A percentile compares a stretch with the other conserved stretches of the same genome.
phyloP scores from a whole-genome alignment of 1,140 invertebrate species.

The Micrasema longulum region DNA sequence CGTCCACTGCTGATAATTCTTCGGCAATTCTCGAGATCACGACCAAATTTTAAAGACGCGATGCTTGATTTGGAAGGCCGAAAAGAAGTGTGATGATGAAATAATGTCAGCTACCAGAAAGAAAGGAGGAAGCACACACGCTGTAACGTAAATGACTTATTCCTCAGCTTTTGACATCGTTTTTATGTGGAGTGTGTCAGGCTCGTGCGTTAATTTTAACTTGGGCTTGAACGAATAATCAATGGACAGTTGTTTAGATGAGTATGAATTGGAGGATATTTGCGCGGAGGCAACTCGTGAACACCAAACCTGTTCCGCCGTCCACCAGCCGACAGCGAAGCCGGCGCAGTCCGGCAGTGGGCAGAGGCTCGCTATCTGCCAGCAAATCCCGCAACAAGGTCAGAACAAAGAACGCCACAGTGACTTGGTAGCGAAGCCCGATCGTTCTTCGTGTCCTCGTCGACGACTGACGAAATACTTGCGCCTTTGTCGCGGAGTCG shows the following conservation, averaged over 20 bases:
- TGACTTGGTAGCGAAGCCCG: background rate
- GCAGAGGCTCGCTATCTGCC: background rate
- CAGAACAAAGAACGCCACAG: conserved; percentile 3
- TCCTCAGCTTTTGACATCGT: background rate
- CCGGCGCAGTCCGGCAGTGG: background rate
- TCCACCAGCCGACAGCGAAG: too few species aligned
- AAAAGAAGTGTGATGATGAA: too few species aligned
- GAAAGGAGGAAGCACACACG: too few species aligned
- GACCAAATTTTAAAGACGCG: too few species aligned
- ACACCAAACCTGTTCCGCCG: conserved; percentile 24
- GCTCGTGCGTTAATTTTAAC: too few species aligned
- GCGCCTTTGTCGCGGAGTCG: background rate
- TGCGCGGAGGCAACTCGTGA: background rate
- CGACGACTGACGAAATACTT: background rate
- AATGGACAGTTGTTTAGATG: conserved; percentile 11
- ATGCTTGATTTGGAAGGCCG: too few species aligned
- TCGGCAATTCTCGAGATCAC: too few species aligned
- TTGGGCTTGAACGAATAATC: conserved; percentile 1
- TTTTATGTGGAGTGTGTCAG: conserved; percentile 13
- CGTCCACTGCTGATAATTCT: too few species aligned
- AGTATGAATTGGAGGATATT: conserved; percentile 19
- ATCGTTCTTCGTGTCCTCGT: background rate
- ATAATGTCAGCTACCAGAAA: too few species aligned
- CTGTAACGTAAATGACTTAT: too few species aligned
- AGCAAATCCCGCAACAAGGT: conserved; percentile 17